Base-by-base conservation (phyloP, 2,888 invertebrate species). In the Meandrusa payeni region DNA sequence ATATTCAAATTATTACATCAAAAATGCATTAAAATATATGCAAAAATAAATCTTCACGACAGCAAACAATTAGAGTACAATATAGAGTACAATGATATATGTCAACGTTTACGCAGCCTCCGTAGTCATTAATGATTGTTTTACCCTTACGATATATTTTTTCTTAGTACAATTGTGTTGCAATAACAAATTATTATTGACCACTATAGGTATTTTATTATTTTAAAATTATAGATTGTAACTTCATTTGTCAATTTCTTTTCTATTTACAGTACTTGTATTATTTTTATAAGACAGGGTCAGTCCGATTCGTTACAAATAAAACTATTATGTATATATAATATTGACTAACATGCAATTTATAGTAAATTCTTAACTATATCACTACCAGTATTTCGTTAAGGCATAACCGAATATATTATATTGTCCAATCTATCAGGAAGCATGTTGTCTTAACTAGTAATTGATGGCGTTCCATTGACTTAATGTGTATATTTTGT, bases 381-480 rank as follows among this genome's bases (percentile, higher is more conserved):
- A 76, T 77, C 69, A 77, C 80, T 82, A 85, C 74, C 69, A 74
- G 64, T 82, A 80, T 78, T 72, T 77, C 68, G 45, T 73, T 83
- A 85, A 82, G 86, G 86, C 86, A 83, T 79, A 83, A 80, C 71
- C 69, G 68, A 81, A 77, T 79, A 72, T 29, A 62, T 67, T 55
- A 80, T 86, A 87, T 87, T 87, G 86, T 87, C 86, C 76, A 66
- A 79, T 80, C 83, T 86, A 86, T 83, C 76, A 85, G 86, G 86
- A 87, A 87, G 86, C 86, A 80, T 81, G 76, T 76, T 74, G 60
- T 74, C 77, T 82, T 82, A 81, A 69, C 64, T 79, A 79, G 60
- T 83, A 83, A 83, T 82, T 83, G 78, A 80, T 82, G 69, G 54
- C 17, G 51, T 66, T 62, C 68, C 64, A 80, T 81, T 82, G 76